Evolutionary conservation across 2,888 invertebrate species (phyloP).

Genomic region (Diplolepis rosae): DNA sequence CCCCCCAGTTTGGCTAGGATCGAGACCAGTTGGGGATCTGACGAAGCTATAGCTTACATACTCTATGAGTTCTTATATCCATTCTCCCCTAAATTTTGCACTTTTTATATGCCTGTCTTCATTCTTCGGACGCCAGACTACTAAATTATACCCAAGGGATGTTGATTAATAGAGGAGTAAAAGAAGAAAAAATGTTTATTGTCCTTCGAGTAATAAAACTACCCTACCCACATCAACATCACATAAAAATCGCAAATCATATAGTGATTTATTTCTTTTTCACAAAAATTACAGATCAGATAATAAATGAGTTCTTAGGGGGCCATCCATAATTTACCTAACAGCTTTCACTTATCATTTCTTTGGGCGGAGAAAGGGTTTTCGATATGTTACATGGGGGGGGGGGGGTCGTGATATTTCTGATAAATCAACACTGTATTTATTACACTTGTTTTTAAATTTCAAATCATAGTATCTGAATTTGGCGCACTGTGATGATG

Average conservation of each 20-base stretch:
- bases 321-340: no score
- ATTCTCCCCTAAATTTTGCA: not conserved
- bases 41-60: slow-evolving; percentile 25
- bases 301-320: no score
- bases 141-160: not conserved
- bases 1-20: slow-evolving; percentile 17
- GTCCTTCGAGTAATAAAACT: not conserved
- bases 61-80: not conserved
- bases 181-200: not conserved
- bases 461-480: no score
- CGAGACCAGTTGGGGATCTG: slow-evolving; percentile 31
- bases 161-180: not conserved
- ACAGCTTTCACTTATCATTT: no score
- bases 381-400: no score
- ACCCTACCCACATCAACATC: not conserved
- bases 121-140: not conserved
- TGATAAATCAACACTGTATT: no score
- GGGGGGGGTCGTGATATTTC: no score
- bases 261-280: not conserved
- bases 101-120: not conserved
- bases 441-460: no score
- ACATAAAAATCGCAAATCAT: not conserved
- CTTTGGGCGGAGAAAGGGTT: no score
- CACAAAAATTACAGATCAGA: no score
- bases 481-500: no score